These are phyloP conservation scores for Nemotelus nigrinus DNA, from an alignment of 2,888 invertebrate genomes.

Conservation along the genomic window DNA sequence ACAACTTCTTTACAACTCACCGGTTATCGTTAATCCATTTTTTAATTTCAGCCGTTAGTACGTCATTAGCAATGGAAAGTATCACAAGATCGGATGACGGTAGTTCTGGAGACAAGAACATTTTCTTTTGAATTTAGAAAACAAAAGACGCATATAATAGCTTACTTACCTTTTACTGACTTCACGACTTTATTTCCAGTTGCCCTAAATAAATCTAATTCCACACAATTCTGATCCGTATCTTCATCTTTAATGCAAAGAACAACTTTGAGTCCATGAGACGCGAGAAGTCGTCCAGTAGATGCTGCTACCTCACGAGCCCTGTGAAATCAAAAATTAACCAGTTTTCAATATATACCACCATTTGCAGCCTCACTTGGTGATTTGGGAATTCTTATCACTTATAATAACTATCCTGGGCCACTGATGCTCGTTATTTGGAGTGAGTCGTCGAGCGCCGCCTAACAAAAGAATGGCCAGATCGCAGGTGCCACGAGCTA, in stretches of 20 bases:
- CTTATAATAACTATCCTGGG: conserved; percentile 82
- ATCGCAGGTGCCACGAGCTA: conserved; percentile 86
- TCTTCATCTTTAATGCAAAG: conserved; percentile 69
- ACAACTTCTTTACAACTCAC: conserved; percentile 51
- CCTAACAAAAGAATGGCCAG: conserved; percentile 85
- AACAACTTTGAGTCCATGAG: conserved; percentile 80
- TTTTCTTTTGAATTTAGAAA: conserved; percentile 3
- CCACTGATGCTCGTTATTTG: conserved; percentile 88
- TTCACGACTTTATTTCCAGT: conserved; percentile 71
- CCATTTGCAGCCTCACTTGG: conserved; percentile 52
- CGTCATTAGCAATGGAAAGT: conserved; percentile 60
- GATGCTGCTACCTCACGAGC: conserved; percentile 75
- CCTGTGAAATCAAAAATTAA: conserved; percentile 52
- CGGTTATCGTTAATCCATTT: conserved; percentile 76
- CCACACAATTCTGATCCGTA: conserved; percentile 67
- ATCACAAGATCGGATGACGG: conserved; percentile 65
- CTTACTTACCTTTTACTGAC: conserved; percentile 63
- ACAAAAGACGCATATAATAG: background rate
- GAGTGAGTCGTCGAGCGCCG: conserved; percentile 83
- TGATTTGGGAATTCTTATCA: conserved; percentile 72
- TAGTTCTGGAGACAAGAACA: conserved; percentile 58
- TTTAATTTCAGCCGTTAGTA: conserved; percentile 67
- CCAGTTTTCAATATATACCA: background rate
- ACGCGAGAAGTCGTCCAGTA: conserved; percentile 81
- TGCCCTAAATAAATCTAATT: conserved; percentile 74